Conservation (phyloP, 2,113 vertebrate genomes). For the Morone saxatilis region DNA sequence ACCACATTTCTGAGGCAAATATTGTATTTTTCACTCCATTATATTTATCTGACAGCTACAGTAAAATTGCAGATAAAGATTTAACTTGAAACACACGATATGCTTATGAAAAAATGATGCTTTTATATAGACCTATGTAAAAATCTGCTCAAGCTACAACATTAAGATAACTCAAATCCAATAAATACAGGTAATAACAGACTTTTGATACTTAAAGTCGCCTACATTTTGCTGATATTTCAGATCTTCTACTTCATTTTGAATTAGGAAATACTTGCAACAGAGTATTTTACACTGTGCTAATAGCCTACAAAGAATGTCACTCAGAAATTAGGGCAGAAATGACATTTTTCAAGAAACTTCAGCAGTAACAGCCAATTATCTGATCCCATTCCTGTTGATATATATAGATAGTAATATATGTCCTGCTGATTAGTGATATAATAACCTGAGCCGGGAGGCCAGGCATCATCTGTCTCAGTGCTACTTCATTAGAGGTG, state of each 20-base stretch:
- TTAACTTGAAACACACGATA: background rate
- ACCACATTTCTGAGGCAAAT: background rate
- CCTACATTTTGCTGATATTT: background rate
- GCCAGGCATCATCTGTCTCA: conserved; percentile 37
- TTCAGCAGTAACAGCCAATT: background rate
- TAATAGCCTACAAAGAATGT: background rate
- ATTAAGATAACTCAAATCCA: background rate
- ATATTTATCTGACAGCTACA: background rate
- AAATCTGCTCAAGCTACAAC: background rate
- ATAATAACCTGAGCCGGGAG: conserved; percentile 15
- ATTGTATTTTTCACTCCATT: background rate
- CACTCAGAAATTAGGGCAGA: no score
- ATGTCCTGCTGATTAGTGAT: conserved; percentile 19
- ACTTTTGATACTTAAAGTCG: background rate
- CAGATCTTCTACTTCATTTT: background rate
- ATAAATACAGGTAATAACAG: background rate
- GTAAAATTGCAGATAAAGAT: background rate
- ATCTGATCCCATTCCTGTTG: background rate
- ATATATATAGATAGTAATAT: no score
- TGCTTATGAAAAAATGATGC: no score
- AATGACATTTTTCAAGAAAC: background rate
- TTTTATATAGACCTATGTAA: no score
- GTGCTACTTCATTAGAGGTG: conserved; percentile 53
- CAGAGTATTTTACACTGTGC: background rate
- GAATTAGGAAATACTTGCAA: background rate